phyloP scores from a whole-genome alignment of 2,888 invertebrate species.

The Stegophylla sp. region DNA sequence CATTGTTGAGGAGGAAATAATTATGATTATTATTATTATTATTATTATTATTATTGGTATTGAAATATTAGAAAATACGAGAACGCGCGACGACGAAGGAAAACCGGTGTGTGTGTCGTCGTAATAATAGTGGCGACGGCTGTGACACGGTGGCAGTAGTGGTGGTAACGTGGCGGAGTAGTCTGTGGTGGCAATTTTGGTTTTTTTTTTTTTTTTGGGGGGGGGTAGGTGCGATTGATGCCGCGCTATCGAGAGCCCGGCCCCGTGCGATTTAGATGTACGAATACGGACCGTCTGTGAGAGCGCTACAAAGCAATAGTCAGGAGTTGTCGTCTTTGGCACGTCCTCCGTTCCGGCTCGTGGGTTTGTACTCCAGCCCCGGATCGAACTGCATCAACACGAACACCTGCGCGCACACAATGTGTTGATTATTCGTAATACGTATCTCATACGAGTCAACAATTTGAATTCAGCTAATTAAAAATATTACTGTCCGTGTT shows the following conservation, averaged over 20 bases:
- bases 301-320: conserved; percentile 99
- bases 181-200: neutral
- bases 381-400: conserved; percentile 99
- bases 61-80: too few species aligned
- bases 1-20: too few species aligned
- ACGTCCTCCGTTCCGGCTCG: conserved; percentile 71
- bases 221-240: neutral
- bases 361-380: conserved; percentile 93
- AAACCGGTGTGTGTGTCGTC: too few species aligned
- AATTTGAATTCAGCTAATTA: too few species aligned
- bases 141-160: neutral
- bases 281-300: conserved; percentile 96
- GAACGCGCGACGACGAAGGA: too few species aligned
- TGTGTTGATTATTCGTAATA: too few species aligned
- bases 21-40: too few species aligned
- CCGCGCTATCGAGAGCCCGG: conserved; percentile 21
- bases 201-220: too few species aligned
- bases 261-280: conserved; percentile 73
- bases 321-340: conserved; percentile 95
- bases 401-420: conserved; percentile 77
- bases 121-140: too few species aligned
- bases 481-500: too few species aligned
- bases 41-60: neutral
- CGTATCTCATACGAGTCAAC: too few species aligned
- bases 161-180: too few species aligned